Evolutionary conservation across 35 echinoderm and acorn worm genomes (phyloP), one percentile per base, ranked within the genome.

Genomic region (Chiridota heheva): DNA sequence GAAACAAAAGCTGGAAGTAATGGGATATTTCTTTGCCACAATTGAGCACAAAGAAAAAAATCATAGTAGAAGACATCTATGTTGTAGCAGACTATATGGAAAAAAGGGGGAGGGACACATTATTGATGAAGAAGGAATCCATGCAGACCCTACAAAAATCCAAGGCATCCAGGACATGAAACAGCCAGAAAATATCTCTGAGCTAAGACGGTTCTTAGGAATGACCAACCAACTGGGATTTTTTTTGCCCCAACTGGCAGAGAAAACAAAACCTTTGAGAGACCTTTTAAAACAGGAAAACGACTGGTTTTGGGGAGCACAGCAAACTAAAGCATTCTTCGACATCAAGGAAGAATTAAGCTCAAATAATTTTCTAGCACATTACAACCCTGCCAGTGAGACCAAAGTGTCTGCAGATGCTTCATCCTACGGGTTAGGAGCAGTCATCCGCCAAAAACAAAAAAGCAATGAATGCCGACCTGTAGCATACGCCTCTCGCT

Each of bases 321-420:
- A 43, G 32, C 81, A 84, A 29, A 1, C 1, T 0, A 25, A 36
- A 58, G 42, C 81, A 35, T 84, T 72, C 7, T 22, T 36, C 29
- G 1, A 71, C 1, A 25, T 84, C 2, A 84, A 84, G 40, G 1
- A 22, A 2, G 1, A 10, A 45, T 39, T 81, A 12, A 84, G 63
- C 30, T 25, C 10, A 3, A 2, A 67, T 10, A 31, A 67, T 10
- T 7, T 45, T n/a, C n/a, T 73, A 67, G 30, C 22, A 13, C 28
- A 2, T 1, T 74, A 85, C 30, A 61, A 35, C 33, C 68, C 58
- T 30, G 0, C 61, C 12, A 46, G 26, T 1, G 47, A 48, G 1
- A 86, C 82, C 29, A 74, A 63, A 64, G 26, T 86, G 4, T 86
- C 82, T 10, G 82, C 82, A 20, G 69, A 86, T 64, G 69, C 82